These are phyloP conservation scores for Papilio demoleus DNA, from an alignment of 2,888 invertebrate species.

Conservation along the genomic window DNA sequence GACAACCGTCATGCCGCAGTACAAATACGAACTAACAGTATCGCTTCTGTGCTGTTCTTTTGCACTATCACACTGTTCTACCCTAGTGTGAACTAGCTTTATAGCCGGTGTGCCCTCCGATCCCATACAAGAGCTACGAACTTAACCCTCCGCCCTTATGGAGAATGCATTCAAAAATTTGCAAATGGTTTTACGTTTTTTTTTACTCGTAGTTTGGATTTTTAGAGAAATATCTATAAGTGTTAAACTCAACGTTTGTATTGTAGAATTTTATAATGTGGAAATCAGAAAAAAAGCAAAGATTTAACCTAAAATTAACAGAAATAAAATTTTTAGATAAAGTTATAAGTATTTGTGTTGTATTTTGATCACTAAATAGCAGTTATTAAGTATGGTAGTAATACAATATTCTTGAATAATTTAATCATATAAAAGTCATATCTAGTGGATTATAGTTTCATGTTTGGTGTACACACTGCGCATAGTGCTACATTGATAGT, in stretches of 20 bases:
- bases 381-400: too few species aligned
- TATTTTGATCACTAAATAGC: too few species aligned
- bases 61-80: not conserved
- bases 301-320: too few species aligned
- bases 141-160: not conserved
- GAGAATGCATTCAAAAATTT: constrained; percentile 8
- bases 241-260: too few species aligned
- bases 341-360: too few species aligned
- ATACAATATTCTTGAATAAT: too few species aligned
- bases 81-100: not conserved
- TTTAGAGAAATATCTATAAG: not conserved
- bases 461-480: constrained; percentile 3
- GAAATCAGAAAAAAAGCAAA: too few species aligned
- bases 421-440: constrained; percentile 1
- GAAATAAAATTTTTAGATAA: too few species aligned
- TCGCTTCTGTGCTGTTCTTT: not conserved
- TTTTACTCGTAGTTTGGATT: not conserved
- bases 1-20: too few species aligned
- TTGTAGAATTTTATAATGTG: too few species aligned
- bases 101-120: constrained; percentile 21
- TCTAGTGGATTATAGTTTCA: not conserved
- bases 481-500: constrained; percentile 22
- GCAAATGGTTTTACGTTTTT: not conserved
- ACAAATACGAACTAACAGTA: too few species aligned
- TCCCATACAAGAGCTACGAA: constrained; percentile 11